A percentile compares a stretch with the other conserved stretches of the same genome.
Conservation (phyloP, 1,140 invertebrate species). For the Pogonomyrmex barbatus region DNA sequence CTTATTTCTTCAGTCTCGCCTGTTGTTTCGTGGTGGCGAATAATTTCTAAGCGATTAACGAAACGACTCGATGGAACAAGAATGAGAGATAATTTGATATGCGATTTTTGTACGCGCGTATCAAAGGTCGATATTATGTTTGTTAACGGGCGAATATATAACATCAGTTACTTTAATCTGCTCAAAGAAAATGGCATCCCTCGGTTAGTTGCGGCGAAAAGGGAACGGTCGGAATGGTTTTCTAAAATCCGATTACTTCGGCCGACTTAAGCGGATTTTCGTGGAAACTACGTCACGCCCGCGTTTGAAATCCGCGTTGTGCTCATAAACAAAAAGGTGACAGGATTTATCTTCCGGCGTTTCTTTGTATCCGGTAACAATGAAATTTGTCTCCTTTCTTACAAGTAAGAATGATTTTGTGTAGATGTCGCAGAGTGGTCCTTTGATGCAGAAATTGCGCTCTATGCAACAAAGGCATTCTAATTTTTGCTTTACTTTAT, state of each 20-base stretch:
- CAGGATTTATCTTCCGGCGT: constrained; percentile 55
- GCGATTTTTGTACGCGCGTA: neutral
- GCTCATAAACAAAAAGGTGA: constrained; percentile 68
- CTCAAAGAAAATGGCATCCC: constrained; percentile 30
- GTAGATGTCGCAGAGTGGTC: constrained; percentile 6
- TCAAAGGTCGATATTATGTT: constrained; percentile 31
- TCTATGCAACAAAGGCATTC: constrained; percentile 9
- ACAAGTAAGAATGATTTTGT: constrained; percentile 16
- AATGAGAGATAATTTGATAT: neutral
- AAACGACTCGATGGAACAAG: neutral
- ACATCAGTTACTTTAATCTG: constrained; percentile 40
- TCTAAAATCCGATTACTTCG: constrained; percentile 75
- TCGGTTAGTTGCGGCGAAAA: constrained; percentile 53
- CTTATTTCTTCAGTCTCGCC: constrained; percentile 25
- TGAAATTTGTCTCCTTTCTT: constrained; percentile 55
- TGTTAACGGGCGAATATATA: neutral
- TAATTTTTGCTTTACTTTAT: constrained; percentile 32
- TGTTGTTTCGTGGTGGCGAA: constrained; percentile 3
- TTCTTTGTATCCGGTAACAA: constrained; percentile 57
- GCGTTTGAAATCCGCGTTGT: constrained; percentile 62
- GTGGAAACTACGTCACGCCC: constrained; percentile 58
- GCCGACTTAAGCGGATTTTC: constrained; percentile 74
- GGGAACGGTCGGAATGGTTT: constrained; percentile 48
- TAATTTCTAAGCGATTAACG: constrained; percentile 8
- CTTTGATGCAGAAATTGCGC: constrained; percentile 33